These are phyloP conservation scores for Lissonota sp. DNA, from an alignment of 2,888 invertebrate genomes.

Conservation along the genomic window DNA sequence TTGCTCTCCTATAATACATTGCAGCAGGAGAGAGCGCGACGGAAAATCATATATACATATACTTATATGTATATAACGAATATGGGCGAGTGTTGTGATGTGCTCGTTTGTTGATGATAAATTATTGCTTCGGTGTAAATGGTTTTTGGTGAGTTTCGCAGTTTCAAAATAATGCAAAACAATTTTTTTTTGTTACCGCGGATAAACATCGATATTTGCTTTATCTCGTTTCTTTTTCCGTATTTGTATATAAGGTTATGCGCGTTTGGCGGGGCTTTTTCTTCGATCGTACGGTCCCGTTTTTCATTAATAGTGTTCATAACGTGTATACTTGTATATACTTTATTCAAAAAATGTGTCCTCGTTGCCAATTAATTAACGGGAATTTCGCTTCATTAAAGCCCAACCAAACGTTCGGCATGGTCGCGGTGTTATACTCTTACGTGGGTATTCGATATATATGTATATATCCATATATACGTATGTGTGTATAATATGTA, in stretches of 20 bases:
- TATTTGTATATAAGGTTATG: conserved; percentile 53
- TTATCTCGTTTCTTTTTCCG: conserved; percentile 25
- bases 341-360: conserved; percentile 46
- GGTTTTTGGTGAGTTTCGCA: conserved; percentile 80
- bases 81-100: conserved; percentile 74
- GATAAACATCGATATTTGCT: background rate
- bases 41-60: background rate
- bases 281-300: conserved; percentile 1
- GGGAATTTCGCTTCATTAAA: conserved; percentile 56
- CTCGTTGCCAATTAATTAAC: conserved; percentile 62
- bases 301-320: background rate
- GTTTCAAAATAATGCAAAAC: background rate
- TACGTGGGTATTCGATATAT: background rate
- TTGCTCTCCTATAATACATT: conserved; percentile 50
- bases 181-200: background rate
- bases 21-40: conserved; percentile 1
- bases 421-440: background rate
- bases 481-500: too few species aligned
- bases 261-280: conserved; percentile 54
- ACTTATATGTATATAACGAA: conserved; percentile 25
- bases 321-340: conserved; percentile 16
- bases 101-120: conserved; percentile 79
- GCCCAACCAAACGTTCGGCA: conserved; percentile 25
- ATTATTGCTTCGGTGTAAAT: conserved; percentile 78
- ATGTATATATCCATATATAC: background rate